Evolutionary conservation across 1,140 invertebrate species (phyloP).

Genomic region (Drosophila ercepeae): DNA sequence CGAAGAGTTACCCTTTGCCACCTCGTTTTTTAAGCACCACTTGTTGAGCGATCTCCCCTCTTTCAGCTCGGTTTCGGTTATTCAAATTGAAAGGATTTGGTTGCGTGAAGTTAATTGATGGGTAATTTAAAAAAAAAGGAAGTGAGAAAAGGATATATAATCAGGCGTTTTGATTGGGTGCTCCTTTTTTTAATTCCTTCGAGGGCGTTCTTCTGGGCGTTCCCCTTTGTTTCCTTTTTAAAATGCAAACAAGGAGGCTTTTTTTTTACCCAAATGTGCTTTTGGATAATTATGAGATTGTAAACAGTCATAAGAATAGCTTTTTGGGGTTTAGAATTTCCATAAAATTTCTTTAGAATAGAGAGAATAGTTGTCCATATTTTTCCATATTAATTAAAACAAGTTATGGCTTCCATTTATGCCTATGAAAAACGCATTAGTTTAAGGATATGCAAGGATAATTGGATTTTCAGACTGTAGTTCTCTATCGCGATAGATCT

Average conservation of each 20-base stretch:
- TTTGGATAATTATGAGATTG: background rate
- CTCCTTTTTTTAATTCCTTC: background rate
- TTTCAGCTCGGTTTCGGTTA: conserved; percentile 35
- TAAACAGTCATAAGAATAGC: no score
- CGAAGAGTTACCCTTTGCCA: conserved; percentile 40
- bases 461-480: conserved; percentile 29
- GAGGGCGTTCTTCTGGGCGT: conserved; percentile 56
- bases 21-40: conserved; percentile 45
- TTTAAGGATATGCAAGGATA: conserved; percentile 22
- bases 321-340: no score
- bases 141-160: conserved; percentile 60
- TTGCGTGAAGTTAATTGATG: conserved; percentile 74
- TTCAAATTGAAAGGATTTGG: conserved; percentile 76
- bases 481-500: conserved; percentile 14
- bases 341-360: no score
- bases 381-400: no score
- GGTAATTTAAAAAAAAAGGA: conserved; percentile 49
- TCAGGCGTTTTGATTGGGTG: conserved; percentile 57
- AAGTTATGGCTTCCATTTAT: background rate
- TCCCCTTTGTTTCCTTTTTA: conserved; percentile 15
- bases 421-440: conserved; percentile 10
- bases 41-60: conserved; percentile 58
- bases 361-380: no score
- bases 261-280: background rate
- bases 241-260: conserved; percentile 30